Evolutionary conservation across 2,888 invertebrate species (phyloP).

Genomic region (Sesia apiformis): DNA sequence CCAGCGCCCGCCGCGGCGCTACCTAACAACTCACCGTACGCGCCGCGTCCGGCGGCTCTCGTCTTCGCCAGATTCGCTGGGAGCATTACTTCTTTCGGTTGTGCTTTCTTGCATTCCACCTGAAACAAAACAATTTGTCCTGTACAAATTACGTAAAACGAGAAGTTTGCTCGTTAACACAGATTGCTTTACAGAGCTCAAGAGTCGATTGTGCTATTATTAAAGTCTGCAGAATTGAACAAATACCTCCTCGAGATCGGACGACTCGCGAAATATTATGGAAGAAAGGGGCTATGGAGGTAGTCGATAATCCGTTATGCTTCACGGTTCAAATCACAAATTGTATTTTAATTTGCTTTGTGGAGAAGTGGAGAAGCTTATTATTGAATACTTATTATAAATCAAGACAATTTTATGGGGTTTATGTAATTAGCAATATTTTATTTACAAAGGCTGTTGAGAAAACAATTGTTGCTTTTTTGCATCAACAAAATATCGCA

Average conservation of each 20-base stretch:
- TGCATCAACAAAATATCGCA: background rate
- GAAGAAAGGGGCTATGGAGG: constrained; percentile 61
- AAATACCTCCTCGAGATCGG: constrained; percentile 42
- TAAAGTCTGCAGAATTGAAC: constrained; percentile 39
- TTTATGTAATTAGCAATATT: constrained; percentile 27
- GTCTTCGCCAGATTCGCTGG: constrained; percentile 97
- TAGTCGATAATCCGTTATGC: constrained; percentile 64
- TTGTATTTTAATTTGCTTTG: constrained; percentile 71
- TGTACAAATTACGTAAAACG: background rate
- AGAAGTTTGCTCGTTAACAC: background rate
- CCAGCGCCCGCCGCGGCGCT: constrained; percentile 76
- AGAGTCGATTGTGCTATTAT: constrained; percentile 26
- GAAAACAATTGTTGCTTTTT: background rate
- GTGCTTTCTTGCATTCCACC: constrained; percentile 99
- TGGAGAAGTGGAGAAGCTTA: constrained; percentile 67
- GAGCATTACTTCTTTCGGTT: constrained; percentile 99
- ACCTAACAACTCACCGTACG: constrained; percentile 98
- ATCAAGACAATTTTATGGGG: constrained; percentile 47
- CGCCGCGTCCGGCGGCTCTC: constrained; percentile 94
- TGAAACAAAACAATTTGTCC: constrained; percentile 59
- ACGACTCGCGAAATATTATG: constrained; percentile 54
- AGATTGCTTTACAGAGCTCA: constrained; percentile 15
- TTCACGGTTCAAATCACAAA: constrained; percentile 65
- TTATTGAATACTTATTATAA: constrained; percentile 63
- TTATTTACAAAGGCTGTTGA: background rate